Evolutionary conservation across 2,797 vertebrate species (phyloP).

Genomic region (Enteromius fasciolatus): DNA sequence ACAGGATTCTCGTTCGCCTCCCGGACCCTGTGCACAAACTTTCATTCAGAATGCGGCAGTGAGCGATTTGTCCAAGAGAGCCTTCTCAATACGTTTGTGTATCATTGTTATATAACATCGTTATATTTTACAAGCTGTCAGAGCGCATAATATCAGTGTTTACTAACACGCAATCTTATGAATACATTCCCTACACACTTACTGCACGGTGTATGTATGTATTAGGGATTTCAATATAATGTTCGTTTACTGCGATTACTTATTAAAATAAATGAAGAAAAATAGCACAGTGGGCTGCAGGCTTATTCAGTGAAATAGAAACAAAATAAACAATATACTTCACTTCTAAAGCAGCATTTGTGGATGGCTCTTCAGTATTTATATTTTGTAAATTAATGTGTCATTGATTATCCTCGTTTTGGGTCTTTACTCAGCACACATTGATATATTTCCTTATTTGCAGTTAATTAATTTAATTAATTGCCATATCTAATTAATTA

Average conservation of each 20-base stretch:
- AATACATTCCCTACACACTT: not conserved
- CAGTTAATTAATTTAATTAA: not conserved
- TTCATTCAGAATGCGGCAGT: constrained; percentile 40
- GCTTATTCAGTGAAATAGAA: not conserved
- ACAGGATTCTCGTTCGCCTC: constrained; percentile 44
- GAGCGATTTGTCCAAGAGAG: constrained; percentile 30
- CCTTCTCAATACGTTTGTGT: constrained; percentile 9
- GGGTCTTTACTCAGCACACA: not conserved
- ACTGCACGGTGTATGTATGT: not conserved
- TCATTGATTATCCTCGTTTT: not conserved
- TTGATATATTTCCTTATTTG: not conserved
- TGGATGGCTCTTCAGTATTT: not conserved
- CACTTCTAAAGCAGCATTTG: not conserved
- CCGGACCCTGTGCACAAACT: constrained; percentile 52
- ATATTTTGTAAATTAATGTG: not conserved
- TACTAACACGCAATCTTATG: constrained; percentile 12
- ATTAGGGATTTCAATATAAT: not conserved
- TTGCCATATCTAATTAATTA: not conserved
- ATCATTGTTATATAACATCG: constrained; percentile 31
- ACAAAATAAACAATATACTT: not conserved
- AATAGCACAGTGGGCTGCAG: not conserved
- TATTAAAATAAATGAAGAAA: not conserved
- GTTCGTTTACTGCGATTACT: not conserved
- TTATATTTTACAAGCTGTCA: constrained; percentile 13
- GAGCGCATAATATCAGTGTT: constrained; percentile 19